Evolutionary conservation across 2,113 vertebrate genomes (phyloP), one percentile per base, ranked within the genome.

Genomic region (Oreochromis aureus): DNA sequence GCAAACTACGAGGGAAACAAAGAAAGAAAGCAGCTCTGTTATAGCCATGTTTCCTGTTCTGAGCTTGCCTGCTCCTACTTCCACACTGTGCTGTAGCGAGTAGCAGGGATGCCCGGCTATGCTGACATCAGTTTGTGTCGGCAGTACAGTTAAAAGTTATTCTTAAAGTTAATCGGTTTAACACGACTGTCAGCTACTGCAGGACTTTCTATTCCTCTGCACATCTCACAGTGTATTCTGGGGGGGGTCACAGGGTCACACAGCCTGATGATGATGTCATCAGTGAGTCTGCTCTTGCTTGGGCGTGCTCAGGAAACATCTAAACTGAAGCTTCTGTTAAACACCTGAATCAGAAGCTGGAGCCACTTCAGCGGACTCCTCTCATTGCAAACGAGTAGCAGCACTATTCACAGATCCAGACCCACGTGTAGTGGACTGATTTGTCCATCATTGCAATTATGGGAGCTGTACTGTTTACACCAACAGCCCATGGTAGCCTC

Each of bases 101-200:
- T 6, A n/a, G 9, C 36, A 2, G 0, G 30, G 32, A 4, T n/a
- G 59, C 6, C n/a, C 5, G 10, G 18, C 59, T 63, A 34, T 11
- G 32, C 34, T 34, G 59, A 19, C 32, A 19, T 36, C 32, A 63
- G 2, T 54, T 53, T 19, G 18, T 0, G 13, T 58, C 11, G 6
- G 24, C 56, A 1, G 24, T 0, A 22, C 53, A 55, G 6, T 55
- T 11, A 55, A 1, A 24, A 56, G 22, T 27, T 10, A 11, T 11
- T 41, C 39, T 41, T 41, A 41, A 41, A 2, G 10, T 41, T 24
- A 0, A 56, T 56, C 6, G 11, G 0, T 56, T 56, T 27, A 13
- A 56, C 55, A 27, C 6, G 6, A 13, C 55, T 56, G 55, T 24
- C 22, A 24, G 11, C 54, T 24, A 56, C 22, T 24, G 22, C 54